Conservation (phyloP, 2,113 vertebrate genomes). For the Pelecanus crispus region DNA sequence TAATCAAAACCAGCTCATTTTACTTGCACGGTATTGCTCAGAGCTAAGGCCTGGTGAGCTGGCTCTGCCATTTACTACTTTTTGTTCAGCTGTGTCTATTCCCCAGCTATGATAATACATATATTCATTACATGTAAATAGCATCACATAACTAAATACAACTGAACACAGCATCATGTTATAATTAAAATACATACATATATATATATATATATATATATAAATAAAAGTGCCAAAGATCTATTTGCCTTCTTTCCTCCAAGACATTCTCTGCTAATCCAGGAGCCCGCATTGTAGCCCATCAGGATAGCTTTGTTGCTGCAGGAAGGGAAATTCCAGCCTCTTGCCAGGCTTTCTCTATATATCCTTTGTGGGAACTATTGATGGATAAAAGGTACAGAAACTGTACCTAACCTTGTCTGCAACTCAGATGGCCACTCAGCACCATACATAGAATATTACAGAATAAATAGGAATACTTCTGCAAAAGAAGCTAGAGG, state of each 20-base stretch:
- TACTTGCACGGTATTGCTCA: neutral
- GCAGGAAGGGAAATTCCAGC: constrained; percentile 2
- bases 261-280: neutral
- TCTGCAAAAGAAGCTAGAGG: neutral
- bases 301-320: neutral
- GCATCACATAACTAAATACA: neutral
- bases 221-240: neutral
- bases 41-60: neutral
- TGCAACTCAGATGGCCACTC: neutral
- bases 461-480: neutral
- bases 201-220: too few species aligned
- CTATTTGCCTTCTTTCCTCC: neutral
- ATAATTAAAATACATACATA: neutral
- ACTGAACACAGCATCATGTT: neutral
- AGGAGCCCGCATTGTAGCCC: neutral
- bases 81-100: constrained; percentile 11
- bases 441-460: neutral
- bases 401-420: neutral
- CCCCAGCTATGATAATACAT: neutral
- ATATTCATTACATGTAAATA: constrained; percentile 7
- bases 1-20: constrained; percentile 30
- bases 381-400: neutral
- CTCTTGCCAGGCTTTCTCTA: neutral
- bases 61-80: neutral
- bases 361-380: neutral